Conservation (phyloP, 2,797 vertebrate genomes). For the Alauda arvensis region DNA sequence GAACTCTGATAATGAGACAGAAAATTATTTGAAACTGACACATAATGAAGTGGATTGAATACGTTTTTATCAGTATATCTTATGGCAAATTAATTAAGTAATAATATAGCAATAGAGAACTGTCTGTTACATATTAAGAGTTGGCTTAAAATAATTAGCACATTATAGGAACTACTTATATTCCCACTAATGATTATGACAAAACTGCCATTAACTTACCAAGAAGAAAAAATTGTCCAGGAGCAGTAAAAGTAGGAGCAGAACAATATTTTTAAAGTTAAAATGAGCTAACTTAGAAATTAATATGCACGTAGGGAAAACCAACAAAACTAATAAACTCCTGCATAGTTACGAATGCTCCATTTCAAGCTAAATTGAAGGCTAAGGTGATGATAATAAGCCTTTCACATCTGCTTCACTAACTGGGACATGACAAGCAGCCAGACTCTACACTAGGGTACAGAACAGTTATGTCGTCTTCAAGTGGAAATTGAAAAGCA, state of each 20-base stretch:
- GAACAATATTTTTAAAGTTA: neutral
- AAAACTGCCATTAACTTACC: constrained; percentile 6
- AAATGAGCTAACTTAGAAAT: neutral
- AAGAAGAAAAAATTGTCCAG: constrained; percentile 18
- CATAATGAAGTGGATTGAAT: neutral
- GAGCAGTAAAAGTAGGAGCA: neutral
- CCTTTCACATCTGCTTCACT: constrained; percentile 7
- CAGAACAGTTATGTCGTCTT: neutral
- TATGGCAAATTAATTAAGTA: constrained; percentile 25
- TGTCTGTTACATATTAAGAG: neutral
- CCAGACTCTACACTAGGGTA: neutral
- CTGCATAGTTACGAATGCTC: neutral
- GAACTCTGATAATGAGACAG: neutral
- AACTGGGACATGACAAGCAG: neutral
- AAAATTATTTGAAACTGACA: constrained; percentile 17
- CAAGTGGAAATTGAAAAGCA: neutral
- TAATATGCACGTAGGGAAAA: neutral
- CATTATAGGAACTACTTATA: constrained; percentile 13
- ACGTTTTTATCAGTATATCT: constrained; percentile 20
- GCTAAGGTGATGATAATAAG: neutral
- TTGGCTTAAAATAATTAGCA: constrained; percentile 31
- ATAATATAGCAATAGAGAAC: neutral
- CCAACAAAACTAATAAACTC: neutral
- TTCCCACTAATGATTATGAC: neutral
- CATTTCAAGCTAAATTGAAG: neutral